Base-by-base conservation (phyloP, 2,797 vertebrate species). In the Alectoris magna region DNA sequence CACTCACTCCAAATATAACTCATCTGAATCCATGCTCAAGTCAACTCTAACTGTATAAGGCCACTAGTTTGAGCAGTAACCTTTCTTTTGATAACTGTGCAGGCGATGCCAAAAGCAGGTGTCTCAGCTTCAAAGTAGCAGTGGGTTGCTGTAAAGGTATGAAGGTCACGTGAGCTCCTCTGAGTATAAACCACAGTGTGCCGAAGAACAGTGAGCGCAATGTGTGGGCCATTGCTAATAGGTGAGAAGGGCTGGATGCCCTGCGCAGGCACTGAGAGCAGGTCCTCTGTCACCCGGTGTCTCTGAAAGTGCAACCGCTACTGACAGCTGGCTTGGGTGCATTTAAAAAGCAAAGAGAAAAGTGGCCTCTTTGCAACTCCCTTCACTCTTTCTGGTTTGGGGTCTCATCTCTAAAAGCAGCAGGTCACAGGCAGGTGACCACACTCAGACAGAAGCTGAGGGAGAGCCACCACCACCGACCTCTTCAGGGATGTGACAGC, bases 1-100 rank as follows among this genome's bases (percentile, higher is more conserved):
- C 75, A 85, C 86, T 90, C 90, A 82, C 81, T 95, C 75, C 92
- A 91, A 78, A 86, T 5, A 0, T 70, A 77, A 90, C 68, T 69
- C 59, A 27, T 18, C 3, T 69, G 90, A 96, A 79, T 78, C 69
- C 81, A 84, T 71, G 81, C 11, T 0, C 84, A 89, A 56, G 26
- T 39, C 64, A 72, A 70, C 55, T 84, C 89, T 53, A 49, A 85
- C 63, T 75, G 55, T n/a, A 34, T 11, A 39, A 70, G 69, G 91
- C 90, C 80, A 77, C 64, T 48, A 26, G 36, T 14, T 71, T 46
- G 22, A 74, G 31, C 2, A 11, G 41, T 31, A 88, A n/a, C 73
- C 89, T 49, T 80, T 0, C 0, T 9, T 70, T 84, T 73, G 26
- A 12, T 16, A 60, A 24, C 39, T 31, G 41, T 53, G 44, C 88